Conservation (phyloP, 1,140 invertebrate genomes). For the Pseudachorutes palmiensis region DNA sequence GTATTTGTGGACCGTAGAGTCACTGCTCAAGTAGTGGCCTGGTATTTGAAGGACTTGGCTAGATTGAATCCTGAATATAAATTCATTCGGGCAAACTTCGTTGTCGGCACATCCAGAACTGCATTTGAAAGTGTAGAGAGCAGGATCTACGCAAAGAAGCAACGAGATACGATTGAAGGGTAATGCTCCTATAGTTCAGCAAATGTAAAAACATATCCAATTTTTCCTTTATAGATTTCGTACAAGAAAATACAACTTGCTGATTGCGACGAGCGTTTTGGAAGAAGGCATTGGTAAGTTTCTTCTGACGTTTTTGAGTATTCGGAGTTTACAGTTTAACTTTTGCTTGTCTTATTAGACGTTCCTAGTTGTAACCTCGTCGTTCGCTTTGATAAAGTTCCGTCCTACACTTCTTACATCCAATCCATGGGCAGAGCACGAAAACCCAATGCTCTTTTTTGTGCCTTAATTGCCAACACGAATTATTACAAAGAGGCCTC, state of each 20-base stretch:
- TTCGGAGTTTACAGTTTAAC: too few relatives aligned
- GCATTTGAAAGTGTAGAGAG: slow-evolving; percentile 49
- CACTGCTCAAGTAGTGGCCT: slow-evolving; percentile 66
- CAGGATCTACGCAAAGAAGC: slow-evolving; percentile 50
- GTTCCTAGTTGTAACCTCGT: slow-evolving; percentile 67
- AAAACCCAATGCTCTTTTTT: slow-evolving; percentile 50
- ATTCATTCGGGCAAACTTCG: slow-evolving; percentile 59
- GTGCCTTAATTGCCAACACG: slow-evolving; percentile 47
- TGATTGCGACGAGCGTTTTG: slow-evolving; percentile 70
- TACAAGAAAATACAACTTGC: slow-evolving; percentile 57
- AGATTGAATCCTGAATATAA: slow-evolving; percentile 24
- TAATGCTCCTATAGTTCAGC: neutral
- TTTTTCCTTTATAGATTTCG: slow-evolving; percentile 48
- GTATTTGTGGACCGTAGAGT: slow-evolving; percentile 72
- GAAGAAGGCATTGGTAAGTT: slow-evolving; percentile 81
- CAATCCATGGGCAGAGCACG: slow-evolving; percentile 70
- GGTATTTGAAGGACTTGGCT: slow-evolving; percentile 52
- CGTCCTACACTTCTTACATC: slow-evolving; percentile 70
- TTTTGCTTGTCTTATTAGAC: too few relatives aligned
- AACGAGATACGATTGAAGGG: slow-evolving; percentile 49
- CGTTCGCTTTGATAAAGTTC: slow-evolving; percentile 53
- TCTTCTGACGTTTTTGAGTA: too few relatives aligned
- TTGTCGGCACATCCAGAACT: slow-evolving; percentile 57
- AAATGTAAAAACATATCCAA: neutral
- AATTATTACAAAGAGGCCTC: slow-evolving; percentile 41